These are phyloP conservation scores for Laterallus jamaicensis DNA, from an alignment of 2,113 vertebrate species.

Conservation along the genomic window DNA sequence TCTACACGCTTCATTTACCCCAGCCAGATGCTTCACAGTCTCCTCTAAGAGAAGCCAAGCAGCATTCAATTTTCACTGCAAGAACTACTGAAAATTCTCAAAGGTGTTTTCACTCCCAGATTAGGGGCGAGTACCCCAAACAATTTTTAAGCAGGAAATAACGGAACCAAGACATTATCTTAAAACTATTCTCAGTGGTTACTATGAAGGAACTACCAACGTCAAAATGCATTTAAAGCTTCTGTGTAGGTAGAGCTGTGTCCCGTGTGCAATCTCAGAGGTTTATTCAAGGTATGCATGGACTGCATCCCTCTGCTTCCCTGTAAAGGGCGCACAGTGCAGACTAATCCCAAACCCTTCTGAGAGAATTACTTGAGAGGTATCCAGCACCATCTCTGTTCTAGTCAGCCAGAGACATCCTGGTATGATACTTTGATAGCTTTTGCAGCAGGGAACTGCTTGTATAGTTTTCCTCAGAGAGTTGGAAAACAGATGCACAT, in stretches of 20 bases:
- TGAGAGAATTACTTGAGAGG: not conserved
- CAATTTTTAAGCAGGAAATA: not conserved
- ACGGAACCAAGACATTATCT: not conserved
- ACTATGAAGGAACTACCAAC: rapidly evolving
- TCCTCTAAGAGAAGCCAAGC: not conserved
- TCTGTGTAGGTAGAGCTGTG: not conserved
- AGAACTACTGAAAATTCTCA: not conserved
- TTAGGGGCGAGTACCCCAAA: not conserved
- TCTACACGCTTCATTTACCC: not conserved
- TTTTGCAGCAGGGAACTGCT: not conserved
- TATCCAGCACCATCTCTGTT: not conserved
- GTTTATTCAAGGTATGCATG: not conserved
- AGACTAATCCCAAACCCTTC: not conserved
- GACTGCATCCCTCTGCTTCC: not conserved
- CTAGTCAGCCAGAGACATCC: not conserved
- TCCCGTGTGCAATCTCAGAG: not conserved
- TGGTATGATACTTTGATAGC: not conserved
- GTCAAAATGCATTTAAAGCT: not conserved
- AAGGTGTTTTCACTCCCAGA: not conserved
- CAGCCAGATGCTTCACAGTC: not conserved
- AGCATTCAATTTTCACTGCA: not conserved
- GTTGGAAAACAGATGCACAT: not conserved
- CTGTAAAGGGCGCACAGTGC: not conserved
- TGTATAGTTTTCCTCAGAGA: not conserved
- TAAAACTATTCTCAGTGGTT: not conserved